Conservation (phyloP, 2,888 invertebrate species). For the Bimastos eiseni region DNA sequence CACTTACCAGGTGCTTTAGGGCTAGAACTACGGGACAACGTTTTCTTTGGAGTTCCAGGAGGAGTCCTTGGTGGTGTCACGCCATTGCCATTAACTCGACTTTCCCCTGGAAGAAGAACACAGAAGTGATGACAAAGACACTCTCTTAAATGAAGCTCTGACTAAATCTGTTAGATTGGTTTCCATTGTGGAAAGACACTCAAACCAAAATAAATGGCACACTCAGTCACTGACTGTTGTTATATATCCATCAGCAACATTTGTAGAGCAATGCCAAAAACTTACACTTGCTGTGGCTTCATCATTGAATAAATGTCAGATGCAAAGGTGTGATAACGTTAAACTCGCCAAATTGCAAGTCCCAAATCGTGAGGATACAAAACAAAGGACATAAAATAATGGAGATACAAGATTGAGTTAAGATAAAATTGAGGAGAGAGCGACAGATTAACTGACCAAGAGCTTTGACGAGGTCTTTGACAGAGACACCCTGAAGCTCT, state of each 20-base stretch:
- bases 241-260: too few relatives aligned
- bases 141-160: background rate
- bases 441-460: conserved; percentile 66
- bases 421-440: background rate
- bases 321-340: background rate
- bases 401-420: background rate
- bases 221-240: too few relatives aligned
- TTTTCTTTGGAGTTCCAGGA: conserved; percentile 65
- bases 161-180: too few relatives aligned
- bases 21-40: conserved; percentile 60
- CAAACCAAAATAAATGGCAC: too few relatives aligned
- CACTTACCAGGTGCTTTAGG: conserved; percentile 34
- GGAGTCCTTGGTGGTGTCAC: conserved; percentile 73
- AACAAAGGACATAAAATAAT: background rate
- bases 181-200: too few relatives aligned
- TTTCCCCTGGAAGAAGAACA: conserved; percentile 64
- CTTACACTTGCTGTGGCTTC: too few relatives aligned
- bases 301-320: background rate
- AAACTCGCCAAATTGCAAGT: background rate
- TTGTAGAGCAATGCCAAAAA: too few relatives aligned
- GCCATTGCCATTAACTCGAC: conserved; percentile 78
- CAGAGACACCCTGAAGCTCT: conserved; percentile 71
- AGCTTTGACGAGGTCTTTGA: conserved; percentile 75
- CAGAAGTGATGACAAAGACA: background rate
- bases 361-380: background rate